Percentiles rank a stretch among this genome's conserved stretches.
phyloP scores from a whole-genome alignment of 2,888 invertebrate species.

The Pristionchus arcanus region DNA sequence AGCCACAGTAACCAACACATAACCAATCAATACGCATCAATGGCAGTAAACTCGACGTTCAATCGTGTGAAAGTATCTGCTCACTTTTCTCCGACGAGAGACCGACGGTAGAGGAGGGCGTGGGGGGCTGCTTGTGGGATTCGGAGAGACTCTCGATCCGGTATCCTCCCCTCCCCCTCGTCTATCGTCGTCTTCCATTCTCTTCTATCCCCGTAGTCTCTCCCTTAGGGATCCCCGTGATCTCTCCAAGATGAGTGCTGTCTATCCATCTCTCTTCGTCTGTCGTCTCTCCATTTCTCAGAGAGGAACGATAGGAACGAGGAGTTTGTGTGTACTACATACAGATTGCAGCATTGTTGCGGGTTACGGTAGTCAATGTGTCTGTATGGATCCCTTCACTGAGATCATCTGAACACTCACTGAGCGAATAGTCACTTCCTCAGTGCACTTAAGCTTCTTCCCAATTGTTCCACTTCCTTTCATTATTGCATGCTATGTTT shows the following conservation, averaged over 20 bases:
- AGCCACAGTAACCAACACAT: neutral
- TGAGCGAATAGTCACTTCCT: too few species aligned
- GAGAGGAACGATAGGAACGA: constrained; percentile 28
- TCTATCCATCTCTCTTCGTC: neutral
- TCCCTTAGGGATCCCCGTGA: neutral
- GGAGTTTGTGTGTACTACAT: constrained; percentile 21
- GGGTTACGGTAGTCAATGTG: neutral
- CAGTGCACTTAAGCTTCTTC: too few species aligned
- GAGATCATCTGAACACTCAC: too few species aligned
- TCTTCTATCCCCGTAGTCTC: neutral
- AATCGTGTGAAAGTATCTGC: constrained; percentile 10
- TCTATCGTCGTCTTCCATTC: neutral
- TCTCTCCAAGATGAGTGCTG: constrained; percentile 25
- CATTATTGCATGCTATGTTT: too few species aligned
- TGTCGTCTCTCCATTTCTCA: neutral
- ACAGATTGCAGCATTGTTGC: constrained; percentile 25
- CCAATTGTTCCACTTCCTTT: too few species aligned
- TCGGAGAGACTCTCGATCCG: neutral
- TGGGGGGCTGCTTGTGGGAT: constrained; percentile 52
- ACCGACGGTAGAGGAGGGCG: constrained; percentile 23
- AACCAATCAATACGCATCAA: neutral
- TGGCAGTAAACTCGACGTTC: neutral
- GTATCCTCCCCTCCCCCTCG: constrained; percentile 34
- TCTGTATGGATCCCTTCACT: neutral
- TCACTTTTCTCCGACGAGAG: constrained; percentile 52